These are phyloP conservation scores for Rapana venosa DNA, from an alignment of 2,888 invertebrate genomes.

Conservation along the genomic window DNA sequence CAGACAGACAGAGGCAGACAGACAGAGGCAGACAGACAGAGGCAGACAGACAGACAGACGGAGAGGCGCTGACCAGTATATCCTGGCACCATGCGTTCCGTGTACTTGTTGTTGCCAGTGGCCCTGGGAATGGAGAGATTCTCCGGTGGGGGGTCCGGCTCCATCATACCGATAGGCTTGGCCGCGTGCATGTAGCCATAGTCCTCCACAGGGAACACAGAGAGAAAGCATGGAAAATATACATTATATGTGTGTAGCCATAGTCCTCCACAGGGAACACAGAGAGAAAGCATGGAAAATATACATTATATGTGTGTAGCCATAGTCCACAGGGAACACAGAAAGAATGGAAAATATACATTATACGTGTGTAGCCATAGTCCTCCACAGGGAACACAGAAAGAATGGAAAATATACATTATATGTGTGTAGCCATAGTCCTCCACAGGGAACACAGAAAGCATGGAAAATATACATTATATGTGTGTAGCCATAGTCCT, in stretches of 20 bases:
- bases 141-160: slow-evolving; percentile 32
- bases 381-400: no score
- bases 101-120: slow-evolving; percentile 77
- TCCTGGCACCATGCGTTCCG: slow-evolving; percentile 77
- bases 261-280: no score
- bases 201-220: background rate
- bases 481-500: no score
- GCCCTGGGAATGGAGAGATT: slow-evolving; percentile 66
- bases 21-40: background rate
- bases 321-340: no score
- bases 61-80: slow-evolving; percentile 70
- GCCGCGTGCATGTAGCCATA: slow-evolving; percentile 18
- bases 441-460: no score
- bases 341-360: no score
- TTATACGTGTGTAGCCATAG: no score
- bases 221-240: background rate
- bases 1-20: background rate
- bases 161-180: slow-evolving; percentile 37
- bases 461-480: no score
- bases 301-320: no score
- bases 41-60: background rate
- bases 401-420: no score
- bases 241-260: no score
- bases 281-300: background rate
- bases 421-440: no score